Conservation (phyloP, 2,113 vertebrate species). For the Lucifuga dentata region DNA sequence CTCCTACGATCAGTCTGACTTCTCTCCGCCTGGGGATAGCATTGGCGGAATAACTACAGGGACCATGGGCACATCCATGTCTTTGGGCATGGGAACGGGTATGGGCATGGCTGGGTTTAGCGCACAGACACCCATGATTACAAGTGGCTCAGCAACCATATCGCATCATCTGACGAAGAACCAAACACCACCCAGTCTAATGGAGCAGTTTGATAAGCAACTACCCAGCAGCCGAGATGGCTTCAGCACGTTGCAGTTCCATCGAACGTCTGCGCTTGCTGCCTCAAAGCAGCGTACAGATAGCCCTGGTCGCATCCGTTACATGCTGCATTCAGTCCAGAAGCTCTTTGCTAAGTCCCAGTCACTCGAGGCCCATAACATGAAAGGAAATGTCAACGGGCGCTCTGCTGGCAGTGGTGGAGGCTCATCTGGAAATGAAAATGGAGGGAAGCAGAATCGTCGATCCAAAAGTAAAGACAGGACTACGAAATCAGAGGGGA, state of each 20-base stretch:
- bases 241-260: slow-evolving; percentile 98
- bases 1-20: slow-evolving; percentile 93
- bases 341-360: slow-evolving; percentile 94
- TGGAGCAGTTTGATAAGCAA: slow-evolving; percentile 97
- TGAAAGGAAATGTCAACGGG: slow-evolving; percentile 90
- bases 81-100: slow-evolving; percentile 76
- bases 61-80: slow-evolving; percentile 82
- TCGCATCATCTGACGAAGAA: slow-evolving; percentile 86
- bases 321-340: slow-evolving; percentile 96
- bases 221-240: slow-evolving; percentile 93
- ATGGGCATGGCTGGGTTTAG: slow-evolving; percentile 71
- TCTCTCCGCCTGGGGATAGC: slow-evolving; percentile 85
- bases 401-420: slow-evolving; percentile 79
- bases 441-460: slow-evolving; percentile 87
- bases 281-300: slow-evolving; percentile 93
- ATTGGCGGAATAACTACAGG: slow-evolving; percentile 84
- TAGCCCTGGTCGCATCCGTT: slow-evolving; percentile 96
- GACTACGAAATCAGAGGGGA: slow-evolving; percentile 88
- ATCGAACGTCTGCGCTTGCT: slow-evolving; percentile 81
- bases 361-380: slow-evolving; percentile 87
- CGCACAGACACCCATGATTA: slow-evolving; percentile 84
- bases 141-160: slow-evolving; percentile 84
- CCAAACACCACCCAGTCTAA: slow-evolving; percentile 90
- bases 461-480: slow-evolving; percentile 98
- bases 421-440: slow-evolving; percentile 81